Evolutionary conservation across 2,797 vertebrate genomes (phyloP).

Genomic region (Argya squamiceps): DNA sequence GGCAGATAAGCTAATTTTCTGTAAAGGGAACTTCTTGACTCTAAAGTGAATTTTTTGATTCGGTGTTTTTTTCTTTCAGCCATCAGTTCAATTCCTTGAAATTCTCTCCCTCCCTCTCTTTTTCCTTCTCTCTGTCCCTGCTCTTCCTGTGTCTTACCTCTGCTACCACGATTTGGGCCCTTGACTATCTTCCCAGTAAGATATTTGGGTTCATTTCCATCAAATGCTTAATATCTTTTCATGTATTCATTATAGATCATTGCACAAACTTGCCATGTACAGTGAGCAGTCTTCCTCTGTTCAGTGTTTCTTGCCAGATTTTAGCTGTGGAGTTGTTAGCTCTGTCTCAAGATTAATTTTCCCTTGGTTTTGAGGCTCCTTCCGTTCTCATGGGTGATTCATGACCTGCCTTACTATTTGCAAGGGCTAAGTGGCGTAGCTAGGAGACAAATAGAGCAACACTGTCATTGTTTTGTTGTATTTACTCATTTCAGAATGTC

Average conservation of each 20-base stretch:
- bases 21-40: neutral
- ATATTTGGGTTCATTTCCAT: neutral
- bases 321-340: neutral
- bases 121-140: neutral
- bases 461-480: conserved; percentile 12
- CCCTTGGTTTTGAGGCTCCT: conserved; percentile 1
- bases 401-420: neutral
- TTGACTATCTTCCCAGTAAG: neutral
- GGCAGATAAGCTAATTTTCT: neutral
- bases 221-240: neutral
- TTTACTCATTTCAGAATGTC: conserved; percentile 1
- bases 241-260: neutral
- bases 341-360: conserved; percentile 14
- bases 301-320: neutral
- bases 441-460: conserved; percentile 51
- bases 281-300: neutral
- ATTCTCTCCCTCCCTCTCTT: neutral
- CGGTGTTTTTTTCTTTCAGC: neutral
- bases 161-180: neutral
- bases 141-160: neutral
- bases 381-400: conserved; percentile 18
- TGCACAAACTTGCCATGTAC: neutral
- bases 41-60: neutral
- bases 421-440: neutral
- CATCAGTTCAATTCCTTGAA: neutral